Percentiles rank a stretch among this genome's conserved stretches.
Evolutionary conservation across 2,888 invertebrate genomes (phyloP).

Genomic region (Petrolisthes manimaculis): DNA sequence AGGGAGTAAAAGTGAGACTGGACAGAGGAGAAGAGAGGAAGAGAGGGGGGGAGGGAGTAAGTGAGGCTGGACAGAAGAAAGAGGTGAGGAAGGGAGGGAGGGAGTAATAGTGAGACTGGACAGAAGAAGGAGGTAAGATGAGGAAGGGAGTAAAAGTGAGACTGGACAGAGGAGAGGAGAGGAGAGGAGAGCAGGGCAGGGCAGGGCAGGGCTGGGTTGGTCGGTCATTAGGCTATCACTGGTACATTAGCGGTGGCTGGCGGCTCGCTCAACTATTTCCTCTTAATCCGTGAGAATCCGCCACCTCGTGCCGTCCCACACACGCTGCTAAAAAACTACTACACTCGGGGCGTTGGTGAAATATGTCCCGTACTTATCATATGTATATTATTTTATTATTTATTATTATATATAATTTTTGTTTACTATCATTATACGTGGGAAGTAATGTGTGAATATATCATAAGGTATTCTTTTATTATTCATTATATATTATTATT

Average conservation of each 20-base stretch:
- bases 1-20: too few relatives aligned
- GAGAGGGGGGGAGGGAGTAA: neutral
- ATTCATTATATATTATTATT: too few relatives aligned
- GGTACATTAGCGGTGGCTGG: neutral
- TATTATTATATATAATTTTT: too few relatives aligned
- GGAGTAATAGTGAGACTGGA: neutral
- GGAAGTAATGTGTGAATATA: too few relatives aligned
- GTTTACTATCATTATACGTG: too few relatives aligned
- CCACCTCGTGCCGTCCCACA: neutral
- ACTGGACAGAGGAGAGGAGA: neutral
- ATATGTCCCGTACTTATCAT: too few relatives aligned
- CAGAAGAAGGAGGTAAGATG: neutral
- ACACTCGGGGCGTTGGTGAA: too few relatives aligned
- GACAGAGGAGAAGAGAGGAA: neutral
- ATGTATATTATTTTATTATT: too few relatives aligned
- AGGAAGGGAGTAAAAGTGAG: neutral
- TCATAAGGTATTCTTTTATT: too few relatives aligned
- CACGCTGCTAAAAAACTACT: too few relatives aligned
- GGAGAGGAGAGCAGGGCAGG: neutral
- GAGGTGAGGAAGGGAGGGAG: neutral
- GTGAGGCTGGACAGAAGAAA: neutral
- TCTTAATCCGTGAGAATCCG: conserved; percentile 7
- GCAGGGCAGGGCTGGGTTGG: neutral
- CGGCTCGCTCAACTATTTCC: neutral
- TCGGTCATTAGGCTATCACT: neutral